These are phyloP conservation scores for Athripsodes cinereus DNA, from an alignment of 2,888 invertebrate species.

Conservation along the genomic window DNA sequence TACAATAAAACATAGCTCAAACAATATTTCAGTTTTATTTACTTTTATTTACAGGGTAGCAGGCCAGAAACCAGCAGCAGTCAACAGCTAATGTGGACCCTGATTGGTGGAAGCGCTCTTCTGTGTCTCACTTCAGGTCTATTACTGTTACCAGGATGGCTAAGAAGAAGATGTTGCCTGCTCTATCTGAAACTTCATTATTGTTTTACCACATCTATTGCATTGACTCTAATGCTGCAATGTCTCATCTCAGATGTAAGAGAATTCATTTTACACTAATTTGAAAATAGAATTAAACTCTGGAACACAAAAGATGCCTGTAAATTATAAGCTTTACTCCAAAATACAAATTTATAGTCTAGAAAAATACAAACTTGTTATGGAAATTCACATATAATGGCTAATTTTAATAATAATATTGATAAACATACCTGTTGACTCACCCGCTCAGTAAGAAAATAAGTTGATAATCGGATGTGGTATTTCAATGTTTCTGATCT, in stretches of 20 bases:
- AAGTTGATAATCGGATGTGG: no score
- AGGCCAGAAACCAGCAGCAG: constrained; percentile 30
- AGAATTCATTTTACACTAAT: neutral
- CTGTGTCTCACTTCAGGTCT: constrained; percentile 43
- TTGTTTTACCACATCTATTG: constrained; percentile 35
- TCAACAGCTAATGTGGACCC: constrained; percentile 47
- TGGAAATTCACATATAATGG: no score
- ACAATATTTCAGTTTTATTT: no score
- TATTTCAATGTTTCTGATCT: no score
- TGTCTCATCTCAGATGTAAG: constrained; percentile 23
- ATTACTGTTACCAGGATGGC: constrained; percentile 42
- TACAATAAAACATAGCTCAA: no score
- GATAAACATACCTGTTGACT: no score
- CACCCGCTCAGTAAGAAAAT: no score
- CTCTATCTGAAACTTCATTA: constrained; percentile 64
- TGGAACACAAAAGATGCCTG: no score
- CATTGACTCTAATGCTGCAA: constrained; percentile 25
- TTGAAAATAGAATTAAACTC: neutral
- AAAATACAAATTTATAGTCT: no score
- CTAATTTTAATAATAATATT: no score
- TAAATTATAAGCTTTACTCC: no score
- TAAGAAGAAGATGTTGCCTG: constrained; percentile 48
- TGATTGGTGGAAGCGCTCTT: constrained; percentile 47
- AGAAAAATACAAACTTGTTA: no score
- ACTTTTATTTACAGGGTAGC: constrained; percentile 19